phyloP scores from a whole-genome alignment of 2,888 invertebrate species.

The Acholoe squamosa region DNA sequence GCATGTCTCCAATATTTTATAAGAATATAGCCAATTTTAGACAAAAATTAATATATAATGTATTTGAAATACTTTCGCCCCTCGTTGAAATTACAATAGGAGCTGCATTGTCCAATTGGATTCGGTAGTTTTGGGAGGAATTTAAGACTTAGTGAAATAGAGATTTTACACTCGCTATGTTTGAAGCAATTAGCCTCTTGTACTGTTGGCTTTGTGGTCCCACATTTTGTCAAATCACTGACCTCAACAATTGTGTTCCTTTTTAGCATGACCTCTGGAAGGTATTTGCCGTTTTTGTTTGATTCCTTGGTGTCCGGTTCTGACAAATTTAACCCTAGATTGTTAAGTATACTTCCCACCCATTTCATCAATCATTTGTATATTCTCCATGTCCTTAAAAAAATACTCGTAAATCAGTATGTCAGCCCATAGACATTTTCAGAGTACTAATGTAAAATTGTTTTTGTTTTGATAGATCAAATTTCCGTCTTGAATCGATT shows the following conservation, averaged over 20 bases:
- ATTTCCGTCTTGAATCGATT: no score
- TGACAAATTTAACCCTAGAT: conserved; percentile 49
- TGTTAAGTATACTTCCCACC: conserved; percentile 29
- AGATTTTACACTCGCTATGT: no score
- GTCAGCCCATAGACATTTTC: background rate
- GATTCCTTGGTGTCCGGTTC: conserved; percentile 54
- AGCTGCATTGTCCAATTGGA: no score
- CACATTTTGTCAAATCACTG: conserved; percentile 21
- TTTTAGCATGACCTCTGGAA: conserved; percentile 58
- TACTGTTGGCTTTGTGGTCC: background rate
- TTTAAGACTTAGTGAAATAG: no score
- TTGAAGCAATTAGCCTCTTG: background rate
- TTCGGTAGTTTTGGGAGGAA: no score
- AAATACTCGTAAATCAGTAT: background rate
- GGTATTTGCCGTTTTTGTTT: conserved; percentile 57
- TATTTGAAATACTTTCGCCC: no score
- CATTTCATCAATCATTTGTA: background rate
- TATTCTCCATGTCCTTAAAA: background rate
- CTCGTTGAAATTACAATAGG: no score
- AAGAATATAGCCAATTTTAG: no score
- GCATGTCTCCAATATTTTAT: no score
- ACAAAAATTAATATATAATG: no score
- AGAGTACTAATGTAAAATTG: background rate
- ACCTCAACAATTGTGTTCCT: conserved; percentile 32
- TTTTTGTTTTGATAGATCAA: no score